These are phyloP conservation scores for Hypanus sabinus DNA, from an alignment of 2,113 vertebrate species.

Conservation along the genomic window DNA sequence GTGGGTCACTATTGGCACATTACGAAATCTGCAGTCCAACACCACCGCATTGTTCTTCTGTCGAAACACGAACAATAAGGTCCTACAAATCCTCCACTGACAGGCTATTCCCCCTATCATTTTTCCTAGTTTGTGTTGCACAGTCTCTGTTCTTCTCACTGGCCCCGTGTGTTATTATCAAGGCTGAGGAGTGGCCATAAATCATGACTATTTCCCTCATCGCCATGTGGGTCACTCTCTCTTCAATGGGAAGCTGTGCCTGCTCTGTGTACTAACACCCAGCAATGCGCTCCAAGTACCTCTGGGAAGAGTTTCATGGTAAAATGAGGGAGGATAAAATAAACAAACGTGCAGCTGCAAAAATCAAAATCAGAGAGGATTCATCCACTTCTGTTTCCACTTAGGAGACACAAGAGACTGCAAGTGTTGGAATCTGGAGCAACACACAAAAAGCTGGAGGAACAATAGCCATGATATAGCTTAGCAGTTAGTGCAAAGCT, in stretches of 20 bases:
- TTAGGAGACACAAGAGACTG: too few species aligned
- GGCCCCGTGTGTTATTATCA: constrained; percentile 40
- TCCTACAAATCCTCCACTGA: constrained; percentile 49
- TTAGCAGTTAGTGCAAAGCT: too few species aligned
- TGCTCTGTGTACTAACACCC: constrained; percentile 41
- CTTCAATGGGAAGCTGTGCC: constrained; percentile 48
- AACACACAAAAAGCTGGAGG: too few species aligned
- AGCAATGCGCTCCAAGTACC: not conserved
- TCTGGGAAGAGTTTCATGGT: not conserved
- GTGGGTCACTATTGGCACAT: constrained; percentile 68
- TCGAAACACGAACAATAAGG: constrained; percentile 64
- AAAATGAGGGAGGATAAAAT: too few species aligned
- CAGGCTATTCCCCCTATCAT: constrained; percentile 53
- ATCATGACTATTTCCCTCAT: constrained; percentile 39
- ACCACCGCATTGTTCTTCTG: constrained; percentile 62
- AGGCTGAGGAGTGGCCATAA: constrained; percentile 34
- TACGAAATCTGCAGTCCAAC: constrained; percentile 63
- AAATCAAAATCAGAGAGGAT: not conserved
- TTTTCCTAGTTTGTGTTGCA: constrained; percentile 47
- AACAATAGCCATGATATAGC: too few species aligned
- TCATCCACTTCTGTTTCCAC: not conserved
- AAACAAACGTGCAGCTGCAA: constrained; percentile 11
- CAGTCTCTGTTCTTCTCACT: constrained; percentile 47
- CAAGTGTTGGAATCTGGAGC: too few species aligned
- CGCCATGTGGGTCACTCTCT: constrained; percentile 41